Evolutionary conservation across 2,113 vertebrate species (phyloP).

Genomic region (Tachysurus fulvidraco): DNA sequence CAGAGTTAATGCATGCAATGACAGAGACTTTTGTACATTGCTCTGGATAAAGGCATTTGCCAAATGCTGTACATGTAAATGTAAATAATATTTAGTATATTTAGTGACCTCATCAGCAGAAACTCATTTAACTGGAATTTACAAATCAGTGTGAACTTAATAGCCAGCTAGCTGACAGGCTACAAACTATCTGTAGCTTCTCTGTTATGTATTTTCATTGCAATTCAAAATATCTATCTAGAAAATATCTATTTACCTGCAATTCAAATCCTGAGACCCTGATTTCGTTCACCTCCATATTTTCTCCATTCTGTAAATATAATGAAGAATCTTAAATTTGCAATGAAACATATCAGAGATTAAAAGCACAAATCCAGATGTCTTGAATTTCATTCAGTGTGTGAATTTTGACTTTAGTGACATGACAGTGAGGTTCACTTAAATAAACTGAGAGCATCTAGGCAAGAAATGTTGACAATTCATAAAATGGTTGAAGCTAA

Average conservation of each 20-base stretch:
- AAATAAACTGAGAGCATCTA: neutral
- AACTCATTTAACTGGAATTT: neutral
- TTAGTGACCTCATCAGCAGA: neutral
- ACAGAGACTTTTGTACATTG: too few relatives aligned
- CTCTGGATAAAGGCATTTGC: too few relatives aligned
- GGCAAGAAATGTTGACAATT: neutral
- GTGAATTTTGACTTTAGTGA: neutral
- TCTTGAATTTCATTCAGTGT: neutral
- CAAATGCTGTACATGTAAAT: too few relatives aligned
- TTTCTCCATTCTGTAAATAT: neutral
- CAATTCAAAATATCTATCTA: too few relatives aligned
- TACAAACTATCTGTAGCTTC: neutral
- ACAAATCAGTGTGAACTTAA: neutral
- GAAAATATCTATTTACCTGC: neutral
- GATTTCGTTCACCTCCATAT: neutral
- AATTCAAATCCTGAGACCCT: neutral
- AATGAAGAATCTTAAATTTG: neutral
- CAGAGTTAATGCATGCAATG: too few relatives aligned
- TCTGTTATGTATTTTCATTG: neutral
- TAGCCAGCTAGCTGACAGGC: neutral
- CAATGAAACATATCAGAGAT: neutral
- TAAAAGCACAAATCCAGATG: neutral
- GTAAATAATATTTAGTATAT: neutral
- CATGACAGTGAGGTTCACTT: neutral
- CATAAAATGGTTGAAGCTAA: constrained; percentile 17